Evolutionary conservation across 2,797 vertebrate species (phyloP), one percentile per base, ranked within the genome.

Genomic region (Acanthurus lineatus): DNA sequence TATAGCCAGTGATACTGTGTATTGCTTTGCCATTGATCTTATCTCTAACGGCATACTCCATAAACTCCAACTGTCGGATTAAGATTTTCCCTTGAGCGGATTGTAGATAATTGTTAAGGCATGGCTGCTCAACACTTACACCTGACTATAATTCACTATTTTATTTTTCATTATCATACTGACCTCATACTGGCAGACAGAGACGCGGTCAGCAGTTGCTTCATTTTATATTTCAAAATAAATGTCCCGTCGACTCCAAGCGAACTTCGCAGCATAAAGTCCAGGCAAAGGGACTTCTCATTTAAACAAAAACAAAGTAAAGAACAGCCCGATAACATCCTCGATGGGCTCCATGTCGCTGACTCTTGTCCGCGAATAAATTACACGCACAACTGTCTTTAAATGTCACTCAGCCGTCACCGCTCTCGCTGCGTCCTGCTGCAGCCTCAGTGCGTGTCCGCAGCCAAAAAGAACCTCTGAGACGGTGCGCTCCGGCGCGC

Each of bases 391-490:
- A 79, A 2, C 48, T 42, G 83, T 56, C 63, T 60, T 72, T 67
- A 87, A 35, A 60, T 73, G 86, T 83, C 86, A 63, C 63, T 79
- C 71, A 57, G 28, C 48, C 69, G 16, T 73, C 54, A 0, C 44
- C 16, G 48, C 67, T 66, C 28, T 9, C 12, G 64, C 69, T 72
- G 87, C 82, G 82, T 84, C 82, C 84, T 77, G 69, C 65, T 67
- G 85, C 87, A 69, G 81, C 78, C 76, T 84, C 83, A 6, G 85
- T 40, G 83, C 86, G 89, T 83, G 79, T 92, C 83, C 80, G 84
- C 64, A 58, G 68, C 69, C 82, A 76, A 42, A 42, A 6, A 35
- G 32, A 59, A 79, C 40, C 54, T 69, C 59, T 7, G 64, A 66
- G 66, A 73, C 45, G 16, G 70, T 49, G 76, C 79, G 76, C 79